Evolutionary conservation across 2,888 invertebrate genomes (phyloP).

Genomic region (Noctuana brunneofusca): DNA sequence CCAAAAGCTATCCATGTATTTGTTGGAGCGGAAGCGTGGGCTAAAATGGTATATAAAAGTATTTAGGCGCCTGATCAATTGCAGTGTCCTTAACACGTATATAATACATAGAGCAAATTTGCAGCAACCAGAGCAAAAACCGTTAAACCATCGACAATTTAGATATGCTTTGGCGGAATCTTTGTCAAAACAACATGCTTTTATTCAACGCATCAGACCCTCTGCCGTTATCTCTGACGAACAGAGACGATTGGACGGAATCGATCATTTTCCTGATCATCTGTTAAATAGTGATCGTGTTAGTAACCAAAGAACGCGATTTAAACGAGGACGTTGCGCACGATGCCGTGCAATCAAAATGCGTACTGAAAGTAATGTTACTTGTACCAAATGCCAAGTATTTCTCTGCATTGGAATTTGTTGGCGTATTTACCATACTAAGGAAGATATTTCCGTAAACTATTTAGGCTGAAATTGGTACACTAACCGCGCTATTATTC

Average conservation of each 20-base stretch:
- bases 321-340: conserved; percentile 1
- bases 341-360: background rate
- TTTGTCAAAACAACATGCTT: too few relatives aligned
- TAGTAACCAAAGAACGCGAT: background rate
- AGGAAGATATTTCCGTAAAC: too few relatives aligned
- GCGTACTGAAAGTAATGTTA: too few relatives aligned
- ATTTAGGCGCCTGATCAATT: background rate
- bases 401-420: too few relatives aligned
- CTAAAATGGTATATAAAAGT: conserved; percentile 1
- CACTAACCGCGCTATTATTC: too few relatives aligned
- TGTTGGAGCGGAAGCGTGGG: background rate
- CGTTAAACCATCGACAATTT: background rate
- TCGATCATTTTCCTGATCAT: background rate
- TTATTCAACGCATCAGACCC: too few relatives aligned
- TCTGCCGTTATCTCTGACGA: too few relatives aligned
- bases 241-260: too few relatives aligned
- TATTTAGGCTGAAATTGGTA: too few relatives aligned
- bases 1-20: conserved; percentile 5
- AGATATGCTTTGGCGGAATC: background rate
- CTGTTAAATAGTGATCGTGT: background rate
- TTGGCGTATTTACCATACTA: too few relatives aligned
- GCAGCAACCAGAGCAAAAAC: background rate
- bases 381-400: too few relatives aligned
- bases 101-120: background rate
- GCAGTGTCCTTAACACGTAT: background rate